A percentile compares a stretch with the other conserved stretches of the same genome.
These are phyloP conservation scores for Nemopilema nomurai DNA, from an alignment of 30 jellyfish, hydroid and myxozoan species.

Conservation along the genomic window DNA sequence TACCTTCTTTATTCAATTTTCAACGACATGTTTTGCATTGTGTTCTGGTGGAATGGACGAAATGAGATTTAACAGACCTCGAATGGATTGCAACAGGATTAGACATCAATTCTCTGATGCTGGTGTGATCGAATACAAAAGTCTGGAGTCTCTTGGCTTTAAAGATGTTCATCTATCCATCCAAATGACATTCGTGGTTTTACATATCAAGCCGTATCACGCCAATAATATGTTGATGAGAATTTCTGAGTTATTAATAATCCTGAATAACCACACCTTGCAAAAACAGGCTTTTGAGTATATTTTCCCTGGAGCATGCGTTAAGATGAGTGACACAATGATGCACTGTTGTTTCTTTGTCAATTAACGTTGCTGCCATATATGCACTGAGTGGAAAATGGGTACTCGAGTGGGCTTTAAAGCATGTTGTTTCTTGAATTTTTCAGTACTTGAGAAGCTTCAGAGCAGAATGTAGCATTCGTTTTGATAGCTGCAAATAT, in stretches of 20 bases:
- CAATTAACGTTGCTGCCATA: neutral
- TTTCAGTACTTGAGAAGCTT: no score
- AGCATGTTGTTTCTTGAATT: neutral
- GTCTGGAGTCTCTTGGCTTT: slow-evolving; percentile 40
- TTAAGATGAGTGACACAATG: neutral
- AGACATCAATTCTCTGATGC: slow-evolving; percentile 9
- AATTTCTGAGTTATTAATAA: neutral
- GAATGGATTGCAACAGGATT: slow-evolving; percentile 51
- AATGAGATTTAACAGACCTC: slow-evolving; percentile 42
- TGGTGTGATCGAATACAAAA: slow-evolving; percentile 33
- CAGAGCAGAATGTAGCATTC: no score
- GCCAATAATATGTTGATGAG: slow-evolving; percentile 39
- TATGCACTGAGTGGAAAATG: no score
- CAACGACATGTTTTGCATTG: slow-evolving; percentile 42
- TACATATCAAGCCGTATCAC: neutral
- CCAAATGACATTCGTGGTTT: slow-evolving; percentile 35
- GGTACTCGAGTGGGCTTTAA: no score
- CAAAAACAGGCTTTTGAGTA: neutral
- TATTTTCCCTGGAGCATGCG: neutral
- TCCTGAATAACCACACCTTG: neutral
- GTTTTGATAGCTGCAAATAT: no score
- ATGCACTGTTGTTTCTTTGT: neutral
- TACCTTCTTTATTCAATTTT: slow-evolving; percentile 29
- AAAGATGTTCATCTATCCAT: slow-evolving; percentile 36
- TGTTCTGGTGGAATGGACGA: slow-evolving; percentile 32